Evolutionary conservation across 2,888 invertebrate species (phyloP), one percentile per base, ranked within the genome.

Genomic region (Pachycephus smyrnensis): DNA sequence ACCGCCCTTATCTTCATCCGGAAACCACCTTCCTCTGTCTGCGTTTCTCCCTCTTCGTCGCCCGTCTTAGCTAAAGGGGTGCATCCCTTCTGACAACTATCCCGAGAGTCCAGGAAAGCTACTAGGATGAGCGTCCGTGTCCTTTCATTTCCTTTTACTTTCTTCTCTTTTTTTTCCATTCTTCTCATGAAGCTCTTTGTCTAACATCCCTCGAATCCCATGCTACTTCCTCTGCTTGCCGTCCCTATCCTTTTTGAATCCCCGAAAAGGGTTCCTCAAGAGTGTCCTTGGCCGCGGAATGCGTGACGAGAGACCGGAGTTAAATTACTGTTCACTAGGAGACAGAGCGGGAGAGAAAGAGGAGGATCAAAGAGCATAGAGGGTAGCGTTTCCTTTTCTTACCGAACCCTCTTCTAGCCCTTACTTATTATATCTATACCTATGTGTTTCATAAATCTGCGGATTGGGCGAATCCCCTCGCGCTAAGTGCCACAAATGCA

Each of bases 1-100:
- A 84, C 88, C 86, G 82, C 85, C 86, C 88, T 89, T 89, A 89
- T 89, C 86, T 87, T 82, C 84, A 75, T 74, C 77, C 37, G 15
- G 23, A 76, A 80, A 33, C 83, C 82, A 79, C 75, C 82, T 79
- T 32, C 71, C 71, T 33, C 12, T 33, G 32, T 6, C 69, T 32
- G 69, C 3, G 1, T 31, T 69, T 69, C 30, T 11, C 11, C 69
- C 69, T 30, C 69, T 71, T 37, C 73, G 31, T 31, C 71, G 31
- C 71, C 11, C 23, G 30, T 12, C 30, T 32, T 12, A 30, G 6
- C 30, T 31, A 9, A 23, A 71, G 31, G 71, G 71, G 11, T 32
- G 33, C 71, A 71, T 30, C 71, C 71, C 71, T 23, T 33, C 31
- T 23, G 71, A 15, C 15, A 30, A 71, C 6, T 30, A 1, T 32